A percentile compares a stretch with the other conserved stretches of the same genome.
Evolutionary conservation across 2,113 vertebrate genomes (phyloP).

Genomic region (Trichechus manatus): DNA sequence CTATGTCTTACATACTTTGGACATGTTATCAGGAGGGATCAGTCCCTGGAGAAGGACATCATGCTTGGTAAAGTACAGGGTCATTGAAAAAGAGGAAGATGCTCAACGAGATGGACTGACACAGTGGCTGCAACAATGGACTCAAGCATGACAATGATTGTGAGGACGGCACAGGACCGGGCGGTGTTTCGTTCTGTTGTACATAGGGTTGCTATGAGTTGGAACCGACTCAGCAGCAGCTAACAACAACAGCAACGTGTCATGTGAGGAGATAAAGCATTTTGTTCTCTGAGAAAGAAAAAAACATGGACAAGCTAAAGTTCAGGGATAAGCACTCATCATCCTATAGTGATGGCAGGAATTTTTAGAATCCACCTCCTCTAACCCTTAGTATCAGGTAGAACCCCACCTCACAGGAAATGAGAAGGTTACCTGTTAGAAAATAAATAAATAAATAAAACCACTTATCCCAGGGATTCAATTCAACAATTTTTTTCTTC

Average conservation of each 20-base stretch:
- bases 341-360: not conserved
- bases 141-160: no score
- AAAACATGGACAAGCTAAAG: not conserved
- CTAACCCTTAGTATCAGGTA: not conserved
- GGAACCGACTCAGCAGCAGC: no score
- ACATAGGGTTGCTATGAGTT: no score
- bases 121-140: no score
- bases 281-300: not conserved
- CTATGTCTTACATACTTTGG: no score
- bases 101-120: no score
- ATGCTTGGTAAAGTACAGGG: no score
- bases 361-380: not conserved
- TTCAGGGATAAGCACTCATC: not conserved
- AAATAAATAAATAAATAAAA: not conserved
- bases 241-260: not conserved
- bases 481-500: not conserved
- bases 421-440: not conserved
- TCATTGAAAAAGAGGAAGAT: no score
- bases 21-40: no score
- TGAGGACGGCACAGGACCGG: no score
- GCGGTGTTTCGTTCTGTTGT: no score
- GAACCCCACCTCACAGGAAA: not conserved
- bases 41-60: no score
- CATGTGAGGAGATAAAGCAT: not conserved
- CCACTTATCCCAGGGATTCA: not conserved